Base-by-base conservation (phyloP, 2,113 vertebrate genomes). In the Platysteira castanea region DNA sequence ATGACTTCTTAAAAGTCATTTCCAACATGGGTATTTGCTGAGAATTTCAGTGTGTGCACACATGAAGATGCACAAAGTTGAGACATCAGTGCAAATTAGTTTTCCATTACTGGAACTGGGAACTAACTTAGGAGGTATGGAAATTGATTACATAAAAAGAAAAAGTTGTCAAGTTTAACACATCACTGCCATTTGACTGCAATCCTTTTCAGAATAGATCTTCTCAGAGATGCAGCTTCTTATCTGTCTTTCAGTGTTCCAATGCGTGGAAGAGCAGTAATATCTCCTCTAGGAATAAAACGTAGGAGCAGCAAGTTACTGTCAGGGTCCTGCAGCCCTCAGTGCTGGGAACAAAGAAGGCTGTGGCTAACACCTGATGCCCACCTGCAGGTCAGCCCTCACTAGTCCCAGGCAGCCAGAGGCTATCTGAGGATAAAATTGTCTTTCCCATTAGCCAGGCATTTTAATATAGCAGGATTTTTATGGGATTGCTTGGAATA, bases 201-300 rank as follows among this genome's bases (percentile, higher is more conserved):
- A 50, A 19, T 35, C 26, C 31, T 90, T 83, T 70, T 77, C 50
- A 80, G 63, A 86, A 47, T 7, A 77, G 54, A 70, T 8, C 42
- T 68, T 24, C 53, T 84, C 50, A 54, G 28, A 92, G 28, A 41
- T 0, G 7, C 14, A 74, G 11, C 13, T 84, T 11, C 11, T 35
- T 82, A 31, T 15, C 35, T 11, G 2, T 16, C 67, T 65, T 44
- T 67, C 23, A 59, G 39, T 27, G 26, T 37, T 79, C 41, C 19
- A 35, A 1, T 2, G 2, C 4, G 35, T 1, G 1, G 47, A 74
- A 78, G 8, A 87, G 63, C 0, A 64, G 14, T 13, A 26, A 4
- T 14, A 41, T 12, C 33, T 54, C 28, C 28, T 64, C 15, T 53
- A 3, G 6, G 14, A 42, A 42, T 30, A 46, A 74, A 89, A 67